Conservation (phyloP, 2,888 invertebrate genomes). For the Brenthis daphne region DNA sequence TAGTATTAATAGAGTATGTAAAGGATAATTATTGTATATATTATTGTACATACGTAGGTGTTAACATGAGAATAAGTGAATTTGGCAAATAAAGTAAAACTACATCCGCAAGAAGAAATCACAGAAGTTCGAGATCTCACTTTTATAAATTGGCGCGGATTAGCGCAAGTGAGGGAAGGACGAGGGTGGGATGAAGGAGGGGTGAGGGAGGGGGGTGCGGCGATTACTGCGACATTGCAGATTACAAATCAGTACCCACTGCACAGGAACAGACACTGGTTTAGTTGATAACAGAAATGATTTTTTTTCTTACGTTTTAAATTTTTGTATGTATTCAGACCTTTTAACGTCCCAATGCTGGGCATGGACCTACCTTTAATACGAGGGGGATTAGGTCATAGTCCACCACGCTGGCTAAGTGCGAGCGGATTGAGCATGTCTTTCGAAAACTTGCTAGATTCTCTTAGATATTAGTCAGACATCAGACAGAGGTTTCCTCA, state of each 20-base stretch:
- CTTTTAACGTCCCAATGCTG: too few species aligned
- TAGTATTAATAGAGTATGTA: too few species aligned
- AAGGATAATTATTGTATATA: too few species aligned
- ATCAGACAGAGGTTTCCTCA: too few species aligned
- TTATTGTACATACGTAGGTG: too few species aligned
- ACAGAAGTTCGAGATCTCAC: conserved; percentile 27
- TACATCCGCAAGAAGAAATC: conserved; percentile 23
- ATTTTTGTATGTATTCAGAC: too few species aligned
- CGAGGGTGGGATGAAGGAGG: background rate
- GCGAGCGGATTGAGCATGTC: too few species aligned
- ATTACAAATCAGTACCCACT: conserved; percentile 21
- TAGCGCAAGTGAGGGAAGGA: background rate
- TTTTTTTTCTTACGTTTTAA: background rate
- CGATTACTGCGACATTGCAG: conserved; percentile 27
- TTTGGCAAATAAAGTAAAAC: conserved; percentile 14
- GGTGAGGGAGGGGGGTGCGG: background rate
- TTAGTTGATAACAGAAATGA: background rate
- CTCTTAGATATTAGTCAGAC: too few species aligned
- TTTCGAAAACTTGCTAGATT: too few species aligned
- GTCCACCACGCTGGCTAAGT: too few species aligned
- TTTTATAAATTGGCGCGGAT: conserved; percentile 32
- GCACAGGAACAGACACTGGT: background rate
- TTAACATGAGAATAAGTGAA: background rate
- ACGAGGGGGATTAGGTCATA: too few species aligned
- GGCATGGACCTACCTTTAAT: too few species aligned